Evolutionary conservation across 2,888 invertebrate genomes (phyloP), one percentile per base, ranked within the genome.

Genomic region (Synergus umbraculus): DNA sequence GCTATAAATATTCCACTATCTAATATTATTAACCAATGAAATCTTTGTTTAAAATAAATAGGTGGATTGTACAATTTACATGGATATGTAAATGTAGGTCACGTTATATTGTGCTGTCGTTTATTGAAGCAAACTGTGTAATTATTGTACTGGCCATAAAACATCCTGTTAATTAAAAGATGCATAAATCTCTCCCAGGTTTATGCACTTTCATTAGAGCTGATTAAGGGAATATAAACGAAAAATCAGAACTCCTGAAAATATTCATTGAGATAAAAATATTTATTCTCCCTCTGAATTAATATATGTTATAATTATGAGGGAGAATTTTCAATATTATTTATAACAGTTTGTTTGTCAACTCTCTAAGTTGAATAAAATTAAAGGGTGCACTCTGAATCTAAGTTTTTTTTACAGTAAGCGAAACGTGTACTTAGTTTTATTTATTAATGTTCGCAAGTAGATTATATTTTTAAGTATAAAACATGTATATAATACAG

Each of bases 361-460:
- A 22, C 1, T 22, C 54, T 37, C 4, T 73, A 41, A 73, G 41
- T 2, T n/a, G n/a, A n/a, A 37, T n/a, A n/a, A n/a, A n/a, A n/a
- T n/a, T n/a, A n/a, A n/a, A n/a, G n/a, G n/a, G n/a, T n/a, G n/a
- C n/a, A n/a, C n/a, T n/a, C n/a, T n/a, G n/a, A n/a, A n/a, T n/a
- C n/a, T n/a, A n/a, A n/a, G 1, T 29, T 29, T 73, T 73, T 73
- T 73, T 49, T 73, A 73, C 54, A n/a, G 54, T 69, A 49, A 73
- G 49, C 46, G 67, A 41, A 29, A 69, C 44, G 44, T 60, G 58
- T 78, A 73, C 78, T 29, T 73, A 58, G 44, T 76, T 54, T 37
- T 29, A 15, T 79, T 58, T 79, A 65, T 79, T 76, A 65, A 43
- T 65, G 37, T 22, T 76, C 49, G 54, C 54, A n/a, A 73, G 54